Percentiles rank a stretch among this genome's conserved stretches.
Evolutionary conservation across 2,888 invertebrate genomes (phyloP).

Genomic region (Yponomeuta plumbellus): DNA sequence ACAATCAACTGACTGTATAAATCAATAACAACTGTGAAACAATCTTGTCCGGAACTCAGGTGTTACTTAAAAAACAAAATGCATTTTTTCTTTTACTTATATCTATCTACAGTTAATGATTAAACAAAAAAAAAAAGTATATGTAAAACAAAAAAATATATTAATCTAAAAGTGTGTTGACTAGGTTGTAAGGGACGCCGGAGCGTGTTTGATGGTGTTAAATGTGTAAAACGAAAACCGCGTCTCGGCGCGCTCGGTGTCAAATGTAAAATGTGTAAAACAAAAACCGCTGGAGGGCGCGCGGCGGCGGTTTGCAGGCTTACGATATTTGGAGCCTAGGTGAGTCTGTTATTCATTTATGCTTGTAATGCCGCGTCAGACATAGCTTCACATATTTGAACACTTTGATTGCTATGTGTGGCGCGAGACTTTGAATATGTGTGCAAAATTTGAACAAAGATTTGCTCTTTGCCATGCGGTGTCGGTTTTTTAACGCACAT

Average conservation of each 20-base stretch:
- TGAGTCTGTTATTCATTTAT: slow-evolving; percentile 30
- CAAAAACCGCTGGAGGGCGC: slow-evolving; percentile 15
- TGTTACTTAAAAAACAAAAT: slow-evolving; percentile 9
- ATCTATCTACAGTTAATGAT: not conserved
- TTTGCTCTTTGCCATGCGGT: too few species aligned
- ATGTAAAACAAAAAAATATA: not conserved
- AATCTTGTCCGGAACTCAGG: slow-evolving; percentile 18
- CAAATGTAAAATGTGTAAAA: too few species aligned
- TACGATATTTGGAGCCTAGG: slow-evolving; percentile 48
- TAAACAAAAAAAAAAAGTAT: slow-evolving; percentile 7
- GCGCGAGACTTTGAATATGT: too few species aligned
- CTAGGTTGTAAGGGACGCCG: not conserved
- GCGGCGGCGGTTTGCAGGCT: slow-evolving; percentile 40
- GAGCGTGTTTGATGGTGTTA: too few species aligned
- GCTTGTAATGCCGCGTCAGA: too few species aligned
- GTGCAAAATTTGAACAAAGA: too few species aligned
- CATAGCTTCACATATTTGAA: too few species aligned
- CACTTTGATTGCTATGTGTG: too few species aligned
- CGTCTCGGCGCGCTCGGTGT: too few species aligned
- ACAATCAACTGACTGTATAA: slow-evolving; percentile 21
- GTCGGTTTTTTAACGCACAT: too few species aligned
- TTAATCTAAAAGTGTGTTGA: slow-evolving; percentile 10
- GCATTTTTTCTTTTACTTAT: slow-evolving; percentile 6
- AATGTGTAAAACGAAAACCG: too few species aligned
- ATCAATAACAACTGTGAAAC: slow-evolving; percentile 22